These are phyloP conservation scores for Pseudomyrmex flavicornis DNA, from an alignment of 1,140 invertebrate species.

Conservation along the genomic window DNA sequence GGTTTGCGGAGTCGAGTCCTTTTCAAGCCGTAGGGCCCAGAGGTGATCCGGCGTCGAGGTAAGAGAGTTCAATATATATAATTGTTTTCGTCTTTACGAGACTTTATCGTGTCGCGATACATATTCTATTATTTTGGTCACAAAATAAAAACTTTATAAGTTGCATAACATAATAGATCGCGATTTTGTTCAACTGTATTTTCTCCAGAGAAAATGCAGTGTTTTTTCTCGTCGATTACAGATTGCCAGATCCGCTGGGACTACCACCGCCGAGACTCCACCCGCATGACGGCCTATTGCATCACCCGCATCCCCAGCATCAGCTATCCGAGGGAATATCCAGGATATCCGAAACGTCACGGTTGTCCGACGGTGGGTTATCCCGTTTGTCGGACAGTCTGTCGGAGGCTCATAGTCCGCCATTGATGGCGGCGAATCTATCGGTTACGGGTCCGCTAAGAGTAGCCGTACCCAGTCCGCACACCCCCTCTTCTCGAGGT, in stretches of 20 bases:
- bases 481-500: conserved; percentile 83
- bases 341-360: conserved; percentile 83
- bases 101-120: conserved; percentile 18
- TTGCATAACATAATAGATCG: conserved; percentile 27
- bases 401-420: conserved; percentile 83
- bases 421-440: conserved; percentile 83
- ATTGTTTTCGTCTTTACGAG: neutral
- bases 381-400: conserved; percentile 83
- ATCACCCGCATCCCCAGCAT: conserved; percentile 79
- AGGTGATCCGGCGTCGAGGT: conserved; percentile 84
- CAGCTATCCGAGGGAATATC: conserved; percentile 82
- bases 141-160: neutral
- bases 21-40: conserved; percentile 84
- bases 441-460: conserved; percentile 83
- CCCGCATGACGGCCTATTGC: conserved; percentile 81
- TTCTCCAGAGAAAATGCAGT: conserved; percentile 56
- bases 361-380: conserved; percentile 82
- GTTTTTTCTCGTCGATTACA: conserved; percentile 70
- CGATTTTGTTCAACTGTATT: conserved; percentile 43
- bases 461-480: conserved; percentile 83
- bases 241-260: conserved; percentile 82
- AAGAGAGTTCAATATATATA: conserved; percentile 27
- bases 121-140: neutral
- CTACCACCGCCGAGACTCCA: conserved; percentile 80
- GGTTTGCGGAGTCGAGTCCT: conserved; percentile 83